These are phyloP conservation scores for Chrysemys picta DNA, from an alignment of 2,113 vertebrate genomes.

Conservation along the genomic window DNA sequence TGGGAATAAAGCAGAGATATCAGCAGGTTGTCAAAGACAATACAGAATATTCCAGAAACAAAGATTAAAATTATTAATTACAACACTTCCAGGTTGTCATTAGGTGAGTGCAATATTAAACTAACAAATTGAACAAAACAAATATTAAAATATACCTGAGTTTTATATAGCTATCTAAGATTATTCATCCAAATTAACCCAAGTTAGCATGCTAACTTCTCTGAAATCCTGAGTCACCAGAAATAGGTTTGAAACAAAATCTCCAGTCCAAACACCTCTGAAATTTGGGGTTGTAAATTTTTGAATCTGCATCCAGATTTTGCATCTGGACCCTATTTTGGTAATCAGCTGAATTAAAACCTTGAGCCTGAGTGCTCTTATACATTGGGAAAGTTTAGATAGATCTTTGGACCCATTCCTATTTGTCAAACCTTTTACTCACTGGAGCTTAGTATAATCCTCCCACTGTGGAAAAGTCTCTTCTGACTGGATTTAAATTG, in stretches of 20 bases:
- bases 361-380: constrained; percentile 1
- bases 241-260: neutral
- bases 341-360: neutral
- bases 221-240: neutral
- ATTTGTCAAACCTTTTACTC: constrained; percentile 13
- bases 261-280: neutral
- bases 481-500: neutral
- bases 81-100: neutral
- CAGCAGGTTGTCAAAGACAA: neutral
- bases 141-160: neutral
- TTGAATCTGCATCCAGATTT: neutral
- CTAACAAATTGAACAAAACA: neutral
- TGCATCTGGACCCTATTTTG: neutral
- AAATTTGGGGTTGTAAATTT: neutral
- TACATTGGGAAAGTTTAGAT: neutral
- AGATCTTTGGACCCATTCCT: neutral
- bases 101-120: neutral
- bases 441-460: neutral
- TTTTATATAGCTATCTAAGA: neutral
- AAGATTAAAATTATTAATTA: accelerated
- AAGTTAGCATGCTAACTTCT: neutral
- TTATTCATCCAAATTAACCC: neutral
- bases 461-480: neutral
- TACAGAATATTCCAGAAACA: neutral
- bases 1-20: neutral